These are phyloP conservation scores for Serinus canaria DNA, from an alignment of 2,113 vertebrate species.

Conservation along the genomic window DNA sequence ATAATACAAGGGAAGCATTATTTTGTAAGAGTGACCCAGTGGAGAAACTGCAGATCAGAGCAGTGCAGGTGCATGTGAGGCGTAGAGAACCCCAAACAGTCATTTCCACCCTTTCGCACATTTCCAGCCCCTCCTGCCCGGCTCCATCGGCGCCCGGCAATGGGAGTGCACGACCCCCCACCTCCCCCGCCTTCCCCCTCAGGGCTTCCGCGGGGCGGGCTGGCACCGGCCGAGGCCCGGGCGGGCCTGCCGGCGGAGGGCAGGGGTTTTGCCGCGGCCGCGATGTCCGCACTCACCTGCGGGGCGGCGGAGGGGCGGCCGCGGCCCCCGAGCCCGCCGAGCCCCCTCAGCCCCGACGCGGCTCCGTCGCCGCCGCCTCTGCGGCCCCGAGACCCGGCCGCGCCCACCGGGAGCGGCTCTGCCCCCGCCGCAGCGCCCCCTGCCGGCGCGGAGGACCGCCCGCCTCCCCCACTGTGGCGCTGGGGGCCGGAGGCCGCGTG, in stretches of 20 bases:
- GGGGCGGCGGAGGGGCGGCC: background rate
- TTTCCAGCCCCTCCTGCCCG: background rate
- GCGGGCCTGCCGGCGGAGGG: too few relatives aligned
- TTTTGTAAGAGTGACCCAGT: background rate
- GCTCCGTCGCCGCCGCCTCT: background rate
- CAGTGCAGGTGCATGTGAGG: background rate
- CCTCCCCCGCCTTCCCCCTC: background rate
- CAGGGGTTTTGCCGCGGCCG: background rate
- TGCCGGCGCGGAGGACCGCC: background rate
- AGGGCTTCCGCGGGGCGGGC: background rate
- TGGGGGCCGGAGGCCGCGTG: rapidly evolving
- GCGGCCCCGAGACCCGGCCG: background rate
- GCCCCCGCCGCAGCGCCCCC: background rate
- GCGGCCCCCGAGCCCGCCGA: background rate
- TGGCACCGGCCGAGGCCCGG: background rate
- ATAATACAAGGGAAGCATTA: background rate
- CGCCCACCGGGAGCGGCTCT: background rate
- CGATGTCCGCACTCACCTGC: background rate
- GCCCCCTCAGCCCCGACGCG: background rate
- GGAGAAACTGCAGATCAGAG: background rate
- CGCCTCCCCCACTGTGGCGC: background rate
- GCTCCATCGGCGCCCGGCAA: background rate
- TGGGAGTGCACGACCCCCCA: background rate
- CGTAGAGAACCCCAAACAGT: rapidly evolving
- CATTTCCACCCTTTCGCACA: background rate